Percentiles rank a stretch among this genome's conserved stretches.
Conservation (phyloP, 1,140 invertebrate species). For the Pararge aegeria region DNA sequence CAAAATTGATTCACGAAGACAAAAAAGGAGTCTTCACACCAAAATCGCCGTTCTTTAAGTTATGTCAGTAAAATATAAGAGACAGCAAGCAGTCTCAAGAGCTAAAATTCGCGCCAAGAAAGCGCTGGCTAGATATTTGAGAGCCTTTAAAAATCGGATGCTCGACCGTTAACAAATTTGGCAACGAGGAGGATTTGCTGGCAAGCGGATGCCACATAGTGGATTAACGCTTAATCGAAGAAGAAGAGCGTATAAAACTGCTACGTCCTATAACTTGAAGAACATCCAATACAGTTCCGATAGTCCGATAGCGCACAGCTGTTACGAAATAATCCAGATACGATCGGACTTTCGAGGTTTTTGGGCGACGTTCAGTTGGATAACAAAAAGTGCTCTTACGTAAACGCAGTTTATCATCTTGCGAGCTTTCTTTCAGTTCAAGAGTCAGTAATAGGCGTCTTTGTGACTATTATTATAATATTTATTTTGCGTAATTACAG, state of each 20-base stretch:
- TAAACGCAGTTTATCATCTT: conserved; percentile 44
- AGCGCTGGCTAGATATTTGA: too few relatives aligned
- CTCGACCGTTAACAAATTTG: too few relatives aligned
- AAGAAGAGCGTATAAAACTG: not conserved
- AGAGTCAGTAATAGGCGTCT: conserved; percentile 21
- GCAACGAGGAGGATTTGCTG: too few relatives aligned
- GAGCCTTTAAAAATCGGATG: too few relatives aligned
- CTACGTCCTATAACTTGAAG: conserved; percentile 26
- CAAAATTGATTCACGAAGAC: too few relatives aligned
- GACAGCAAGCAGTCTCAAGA: too few relatives aligned
- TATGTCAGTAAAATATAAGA: too few relatives aligned
- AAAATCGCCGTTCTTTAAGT: too few relatives aligned
- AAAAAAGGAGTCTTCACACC: too few relatives aligned
- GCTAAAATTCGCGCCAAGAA: too few relatives aligned
- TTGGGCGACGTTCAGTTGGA: conserved; percentile 48
- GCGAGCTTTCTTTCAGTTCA: conserved; percentile 31
- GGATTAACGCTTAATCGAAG: too few relatives aligned
- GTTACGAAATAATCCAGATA: conserved; percentile 61
- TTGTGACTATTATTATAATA: conserved; percentile 28
- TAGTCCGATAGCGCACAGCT: conserved; percentile 46
- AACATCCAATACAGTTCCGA: conserved; percentile 44
- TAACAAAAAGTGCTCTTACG: conserved; percentile 56
- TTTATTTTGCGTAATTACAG: conserved; percentile 38
- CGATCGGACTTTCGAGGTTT: conserved; percentile 64
- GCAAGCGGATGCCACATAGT: too few relatives aligned